phyloP scores from a whole-genome alignment of 2,888 invertebrate genomes.

The Rutpela maculata region DNA sequence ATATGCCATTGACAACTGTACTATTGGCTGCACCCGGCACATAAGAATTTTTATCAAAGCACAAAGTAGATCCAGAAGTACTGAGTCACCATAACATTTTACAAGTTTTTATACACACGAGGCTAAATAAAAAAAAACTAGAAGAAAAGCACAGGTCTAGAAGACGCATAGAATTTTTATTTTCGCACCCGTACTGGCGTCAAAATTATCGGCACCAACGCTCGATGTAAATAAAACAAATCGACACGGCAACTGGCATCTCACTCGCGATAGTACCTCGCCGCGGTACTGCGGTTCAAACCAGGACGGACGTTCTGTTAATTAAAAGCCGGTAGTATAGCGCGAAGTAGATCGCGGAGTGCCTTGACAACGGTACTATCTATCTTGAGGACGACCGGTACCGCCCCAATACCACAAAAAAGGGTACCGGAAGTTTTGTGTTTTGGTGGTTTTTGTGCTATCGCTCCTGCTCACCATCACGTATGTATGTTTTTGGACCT shows the following conservation, averaged over 20 bases:
- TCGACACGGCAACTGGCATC: slow-evolving; percentile 4
- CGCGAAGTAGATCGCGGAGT: slow-evolving; percentile 41
- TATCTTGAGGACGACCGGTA: slow-evolving; percentile 36
- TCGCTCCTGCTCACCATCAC: not conserved
- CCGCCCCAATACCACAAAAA: not conserved
- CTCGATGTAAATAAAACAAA: slow-evolving; percentile 41
- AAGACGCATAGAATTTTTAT: not conserved
- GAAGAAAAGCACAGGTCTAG: too few species aligned
- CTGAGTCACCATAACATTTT: too few species aligned
- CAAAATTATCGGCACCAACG: slow-evolving; percentile 2
- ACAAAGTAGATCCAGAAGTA: too few species aligned
- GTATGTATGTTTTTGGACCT: not conserved
- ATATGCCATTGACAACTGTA: too few species aligned
- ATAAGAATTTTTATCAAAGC: too few species aligned
- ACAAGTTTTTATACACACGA: too few species aligned
- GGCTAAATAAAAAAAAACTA: too few species aligned
- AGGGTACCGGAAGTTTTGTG: slow-evolving; percentile 22
- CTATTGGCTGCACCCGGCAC: too few species aligned
- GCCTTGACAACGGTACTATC: slow-evolving; percentile 38
- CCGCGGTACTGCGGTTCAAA: slow-evolving; percentile 35
- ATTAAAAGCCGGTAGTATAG: slow-evolving; percentile 14
- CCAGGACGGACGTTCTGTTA: slow-evolving; percentile 4
- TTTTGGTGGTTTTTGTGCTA: slow-evolving; percentile 4
- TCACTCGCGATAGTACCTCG: slow-evolving; percentile 47
- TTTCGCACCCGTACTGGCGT: slow-evolving; percentile 12